Evolutionary conservation across 1,140 invertebrate species (phyloP).

Genomic region (Medauroidea extradentata): DNA sequence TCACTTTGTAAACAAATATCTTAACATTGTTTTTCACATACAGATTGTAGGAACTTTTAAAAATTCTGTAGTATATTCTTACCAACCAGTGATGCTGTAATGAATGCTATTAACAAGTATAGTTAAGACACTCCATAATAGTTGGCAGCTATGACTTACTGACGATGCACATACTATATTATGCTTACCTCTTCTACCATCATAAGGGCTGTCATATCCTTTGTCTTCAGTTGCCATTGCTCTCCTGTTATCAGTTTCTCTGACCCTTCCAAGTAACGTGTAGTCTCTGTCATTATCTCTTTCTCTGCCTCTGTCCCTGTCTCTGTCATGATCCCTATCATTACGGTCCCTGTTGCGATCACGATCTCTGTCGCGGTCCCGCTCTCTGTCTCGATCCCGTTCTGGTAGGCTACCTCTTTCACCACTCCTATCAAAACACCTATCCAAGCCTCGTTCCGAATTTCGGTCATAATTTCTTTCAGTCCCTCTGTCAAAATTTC

Average conservation of each 20-base stretch:
- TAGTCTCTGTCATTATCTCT: conserved; percentile 7
- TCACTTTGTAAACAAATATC: too few species aligned
- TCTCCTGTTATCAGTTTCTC: conserved; percentile 42
- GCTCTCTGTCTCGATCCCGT: background rate
- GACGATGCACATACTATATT: too few species aligned
- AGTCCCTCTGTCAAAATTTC: background rate
- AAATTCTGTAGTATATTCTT: too few species aligned
- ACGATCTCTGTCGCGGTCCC: background rate
- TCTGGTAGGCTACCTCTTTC: background rate
- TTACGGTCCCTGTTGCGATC: background rate
- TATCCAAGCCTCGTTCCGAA: background rate
- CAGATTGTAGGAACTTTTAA: too few species aligned
- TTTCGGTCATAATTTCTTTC: background rate
- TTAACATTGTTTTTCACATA: too few species aligned
- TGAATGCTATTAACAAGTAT: too few species aligned
- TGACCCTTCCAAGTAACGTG: conserved; percentile 13
- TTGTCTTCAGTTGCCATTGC: conserved; percentile 29
- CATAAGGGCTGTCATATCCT: conserved; percentile 41
- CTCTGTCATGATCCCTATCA: conserved; percentile 2
- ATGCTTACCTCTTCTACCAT: conserved; percentile 34
- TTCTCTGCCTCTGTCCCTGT: conserved; percentile 7
- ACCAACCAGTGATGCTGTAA: too few species aligned
- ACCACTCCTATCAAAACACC: background rate
- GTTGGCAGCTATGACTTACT: too few species aligned
- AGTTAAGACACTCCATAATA: too few species aligned